Evolutionary conservation across 2,888 invertebrate species (phyloP).

Genomic region (Lapara coniferarum): DNA sequence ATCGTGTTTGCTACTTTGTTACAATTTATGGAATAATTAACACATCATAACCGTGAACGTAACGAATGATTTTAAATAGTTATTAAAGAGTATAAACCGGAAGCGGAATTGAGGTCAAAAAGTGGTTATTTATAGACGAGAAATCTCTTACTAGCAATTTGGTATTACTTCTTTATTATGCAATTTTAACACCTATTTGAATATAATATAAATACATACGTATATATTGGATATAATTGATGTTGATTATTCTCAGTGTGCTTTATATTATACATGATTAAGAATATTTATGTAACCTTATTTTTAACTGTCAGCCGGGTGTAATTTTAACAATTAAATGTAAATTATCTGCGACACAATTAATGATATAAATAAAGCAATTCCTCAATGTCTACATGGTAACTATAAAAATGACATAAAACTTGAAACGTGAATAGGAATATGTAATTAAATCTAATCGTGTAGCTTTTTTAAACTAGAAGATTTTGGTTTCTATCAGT

Average conservation of each 20-base stretch:
- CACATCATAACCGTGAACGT: too few relatives aligned
- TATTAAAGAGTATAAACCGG: neutral
- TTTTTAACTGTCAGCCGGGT: neutral
- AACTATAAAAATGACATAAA: neutral
- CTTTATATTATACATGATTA: constrained; percentile 4
- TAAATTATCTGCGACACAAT: neutral
- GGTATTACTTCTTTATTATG: constrained; percentile 34
- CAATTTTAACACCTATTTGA: constrained; percentile 34
- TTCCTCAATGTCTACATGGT: neutral
- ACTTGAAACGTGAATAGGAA: too few relatives aligned
- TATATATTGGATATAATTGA: neutral
- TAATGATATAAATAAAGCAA: neutral
- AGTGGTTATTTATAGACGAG: constrained; percentile 26
- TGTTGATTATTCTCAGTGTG: neutral
- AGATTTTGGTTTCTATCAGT: too few relatives aligned
- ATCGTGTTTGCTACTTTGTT: constrained; percentile 34
- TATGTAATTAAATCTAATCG: neutral
- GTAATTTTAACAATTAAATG: constrained; percentile 14
- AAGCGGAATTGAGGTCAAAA: constrained; percentile 34
- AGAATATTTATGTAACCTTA: constrained; percentile 1
- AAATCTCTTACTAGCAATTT: constrained; percentile 35
- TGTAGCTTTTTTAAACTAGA: too few relatives aligned
- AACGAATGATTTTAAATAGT: too few relatives aligned
- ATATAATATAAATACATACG: constrained; percentile 26
- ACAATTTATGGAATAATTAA: constrained; percentile 22